Evolutionary conservation across 2,113 vertebrate genomes (phyloP).

Genomic region (Dipodomys stephensi): DNA sequence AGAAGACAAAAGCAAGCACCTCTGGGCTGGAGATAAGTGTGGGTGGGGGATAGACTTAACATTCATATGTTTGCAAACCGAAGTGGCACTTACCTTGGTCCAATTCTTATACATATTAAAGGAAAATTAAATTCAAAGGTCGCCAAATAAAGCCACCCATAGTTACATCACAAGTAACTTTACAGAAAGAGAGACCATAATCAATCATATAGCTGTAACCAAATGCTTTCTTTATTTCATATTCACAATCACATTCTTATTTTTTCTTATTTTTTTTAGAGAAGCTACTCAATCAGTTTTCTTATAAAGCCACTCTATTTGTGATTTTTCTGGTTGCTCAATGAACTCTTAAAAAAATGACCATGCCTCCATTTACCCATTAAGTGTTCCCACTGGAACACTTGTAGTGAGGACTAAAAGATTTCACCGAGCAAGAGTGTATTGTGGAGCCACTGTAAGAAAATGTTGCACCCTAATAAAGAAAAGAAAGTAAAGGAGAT

Average conservation of each 20-base stretch:
- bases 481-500: background rate
- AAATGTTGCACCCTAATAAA: background rate
- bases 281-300: background rate
- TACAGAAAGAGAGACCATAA: background rate
- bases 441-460: background rate
- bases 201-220: background rate
- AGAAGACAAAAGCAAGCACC: no score
- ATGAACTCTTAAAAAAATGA: background rate
- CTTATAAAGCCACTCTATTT: background rate
- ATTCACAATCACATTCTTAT: background rate
- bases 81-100: background rate
- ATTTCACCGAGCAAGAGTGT: background rate
- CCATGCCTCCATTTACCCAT: background rate
- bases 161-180: background rate
- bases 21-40: no score
- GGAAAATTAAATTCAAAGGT: background rate
- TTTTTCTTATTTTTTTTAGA: background rate
- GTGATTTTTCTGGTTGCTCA: background rate
- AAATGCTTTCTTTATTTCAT: background rate
- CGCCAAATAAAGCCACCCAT: background rate
- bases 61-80: background rate
- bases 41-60: background rate
- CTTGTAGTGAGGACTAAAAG: no score
- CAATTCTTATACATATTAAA: background rate
- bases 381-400: background rate